Conservation (phyloP, 2,113 vertebrate genomes). For the Brachionichthys hirsutus region DNA sequence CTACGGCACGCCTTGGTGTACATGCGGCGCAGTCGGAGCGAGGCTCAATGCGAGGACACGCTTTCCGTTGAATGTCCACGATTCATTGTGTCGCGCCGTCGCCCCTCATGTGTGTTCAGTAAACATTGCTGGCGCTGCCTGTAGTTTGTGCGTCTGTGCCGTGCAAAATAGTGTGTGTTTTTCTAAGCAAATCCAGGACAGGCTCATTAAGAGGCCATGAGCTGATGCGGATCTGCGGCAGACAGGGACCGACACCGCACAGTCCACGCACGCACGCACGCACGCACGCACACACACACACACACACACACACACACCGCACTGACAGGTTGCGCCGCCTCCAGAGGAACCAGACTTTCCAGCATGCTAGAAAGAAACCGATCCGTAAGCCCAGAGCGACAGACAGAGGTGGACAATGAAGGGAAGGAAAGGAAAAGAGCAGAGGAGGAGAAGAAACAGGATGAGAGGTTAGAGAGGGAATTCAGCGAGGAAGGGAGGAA, state of each 20-base stretch:
- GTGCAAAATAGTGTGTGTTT: conserved; percentile 11
- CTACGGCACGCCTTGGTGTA: conserved; percentile 10
- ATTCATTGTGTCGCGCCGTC: conserved; percentile 35
- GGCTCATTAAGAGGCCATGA: conserved; percentile 46
- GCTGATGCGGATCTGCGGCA: conserved; percentile 60
- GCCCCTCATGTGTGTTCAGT: conserved; percentile 23
- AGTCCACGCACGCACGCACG: too few species aligned
- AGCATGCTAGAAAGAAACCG: background rate
- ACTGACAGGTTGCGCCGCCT: conserved; percentile 26
- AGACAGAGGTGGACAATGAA: background rate
- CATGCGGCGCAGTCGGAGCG: conserved; percentile 10
- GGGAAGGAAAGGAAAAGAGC: background rate
- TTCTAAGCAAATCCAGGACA: conserved; percentile 50
- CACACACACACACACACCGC: background rate
- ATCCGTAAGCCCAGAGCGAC: conserved; percentile 20
- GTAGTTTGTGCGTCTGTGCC: conserved; percentile 25
- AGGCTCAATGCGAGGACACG: conserved; percentile 16
- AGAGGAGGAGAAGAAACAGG: conserved; percentile 5
- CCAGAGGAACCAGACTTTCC: conserved; percentile 30
- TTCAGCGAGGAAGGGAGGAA: conserved; percentile 5
- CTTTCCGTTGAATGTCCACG: conserved; percentile 32
- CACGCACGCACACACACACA: conserved; percentile 15
- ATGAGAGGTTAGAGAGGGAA: background rate
- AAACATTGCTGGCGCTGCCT: conserved; percentile 32
- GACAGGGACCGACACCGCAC: conserved; percentile 42